Evolutionary conservation across 2,888 invertebrate species (phyloP), one percentile per base, ranked within the genome.

Genomic region (Chrysolina oricalcia): DNA sequence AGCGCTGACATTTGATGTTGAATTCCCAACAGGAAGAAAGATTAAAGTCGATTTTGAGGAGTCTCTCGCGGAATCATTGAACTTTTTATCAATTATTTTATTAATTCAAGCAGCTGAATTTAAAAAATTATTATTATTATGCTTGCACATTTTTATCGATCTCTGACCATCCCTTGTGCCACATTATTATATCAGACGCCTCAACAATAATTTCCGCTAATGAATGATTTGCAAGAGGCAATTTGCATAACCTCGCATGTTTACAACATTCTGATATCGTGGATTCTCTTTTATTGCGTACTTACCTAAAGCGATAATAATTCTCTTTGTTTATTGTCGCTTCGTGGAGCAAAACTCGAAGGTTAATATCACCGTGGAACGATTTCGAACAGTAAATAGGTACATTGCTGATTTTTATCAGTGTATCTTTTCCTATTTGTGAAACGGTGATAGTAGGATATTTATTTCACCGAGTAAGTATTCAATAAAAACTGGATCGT

Each of bases 211-310:
- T 53, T 53, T 53, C 21, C 21, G 11, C 5, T 53, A 59, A 59
- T 35, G 59, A 59, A 59, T 59, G 59, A 59, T 53, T 53, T 53
- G 53, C 21, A 19, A 53, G 53, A 35, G 9, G 27, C 15, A 35
- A 59, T 59, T 35, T 27, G 35, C 59, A 59, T 59, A 59, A 59
- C 19, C n/a, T 59, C 27, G 23, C 59, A 59, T 59, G 59, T 59
- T 59, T 59, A 59, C 27, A 15, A 27, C 59, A 6, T 35, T n/a
- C 23, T 59, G 35, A 59, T 59, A 59, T 8, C 15, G 35, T 15
- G 59, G 35, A 59, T 59, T 59, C 59, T n/a, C 59, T 35, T 59
- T 59, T 59, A 59, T n/a, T 35, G 59, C 59, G 59, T 21, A 53
- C 53, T 53, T 53, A 11, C 53, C 27, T 8, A 59, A 35, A 27